Percentiles rank a stretch among this genome's conserved stretches.
Conservation (phyloP, 2,797 vertebrate species). For the Mus caroli region DNA sequence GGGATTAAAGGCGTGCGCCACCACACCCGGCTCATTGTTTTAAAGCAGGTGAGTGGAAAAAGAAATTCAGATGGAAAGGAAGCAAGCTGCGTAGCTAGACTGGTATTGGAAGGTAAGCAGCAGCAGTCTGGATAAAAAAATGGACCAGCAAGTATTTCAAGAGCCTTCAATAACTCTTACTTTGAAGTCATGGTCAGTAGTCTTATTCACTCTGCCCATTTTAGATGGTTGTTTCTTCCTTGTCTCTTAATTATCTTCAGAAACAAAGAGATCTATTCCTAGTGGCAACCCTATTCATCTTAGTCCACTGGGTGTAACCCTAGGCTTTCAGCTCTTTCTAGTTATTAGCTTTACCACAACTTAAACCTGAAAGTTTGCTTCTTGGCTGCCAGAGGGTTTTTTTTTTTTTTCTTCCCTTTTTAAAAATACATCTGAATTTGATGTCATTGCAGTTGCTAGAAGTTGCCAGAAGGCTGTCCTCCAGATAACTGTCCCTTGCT, state of each 20-base stretch:
- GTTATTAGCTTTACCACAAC: constrained; percentile 59
- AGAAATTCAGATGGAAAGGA: background rate
- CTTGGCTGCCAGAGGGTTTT: constrained; percentile 56
- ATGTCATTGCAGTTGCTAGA: constrained; percentile 78
- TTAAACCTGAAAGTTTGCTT: constrained; percentile 62
- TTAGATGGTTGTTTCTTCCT: constrained; percentile 39
- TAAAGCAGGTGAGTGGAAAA: background rate
- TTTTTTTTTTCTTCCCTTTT: constrained; percentile 33
- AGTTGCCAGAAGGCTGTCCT: constrained; percentile 82
- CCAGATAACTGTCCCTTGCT: constrained; percentile 75
- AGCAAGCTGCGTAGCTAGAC: background rate
- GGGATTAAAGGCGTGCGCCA: background rate
- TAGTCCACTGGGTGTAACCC: background rate
- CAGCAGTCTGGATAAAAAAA: background rate
- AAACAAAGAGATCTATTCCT: constrained; percentile 59
- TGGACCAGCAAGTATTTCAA: background rate
- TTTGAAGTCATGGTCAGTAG: background rate
- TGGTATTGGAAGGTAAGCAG: background rate
- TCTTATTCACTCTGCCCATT: constrained; percentile 15
- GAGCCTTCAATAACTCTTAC: background rate
- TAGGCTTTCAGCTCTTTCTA: constrained; percentile 45
- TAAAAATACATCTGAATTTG: constrained; percentile 65
- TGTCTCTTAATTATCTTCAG: background rate
- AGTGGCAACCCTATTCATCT: constrained; percentile 15
- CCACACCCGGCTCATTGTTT: background rate